Conservation (phyloP, 2,888 invertebrate genomes). For the Chrysolina oricalcia region DNA sequence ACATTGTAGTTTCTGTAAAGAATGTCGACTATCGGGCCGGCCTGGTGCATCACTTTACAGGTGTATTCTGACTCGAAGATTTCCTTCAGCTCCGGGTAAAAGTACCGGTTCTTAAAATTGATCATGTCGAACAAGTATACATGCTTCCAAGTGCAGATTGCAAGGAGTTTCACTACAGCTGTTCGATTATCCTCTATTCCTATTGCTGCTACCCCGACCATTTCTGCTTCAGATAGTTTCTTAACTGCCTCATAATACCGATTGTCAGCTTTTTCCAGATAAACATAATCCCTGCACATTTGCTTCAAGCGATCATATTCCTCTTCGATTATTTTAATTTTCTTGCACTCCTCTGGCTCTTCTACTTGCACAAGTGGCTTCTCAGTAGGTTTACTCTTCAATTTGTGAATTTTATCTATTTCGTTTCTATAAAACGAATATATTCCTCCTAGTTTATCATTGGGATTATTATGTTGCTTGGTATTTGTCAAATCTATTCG, state of each 20-base stretch:
- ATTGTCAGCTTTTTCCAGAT: constrained; percentile 54
- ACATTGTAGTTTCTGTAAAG: constrained; percentile 53
- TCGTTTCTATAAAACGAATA: constrained; percentile 55
- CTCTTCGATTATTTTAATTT: constrained; percentile 51
- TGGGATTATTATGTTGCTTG: constrained; percentile 54
- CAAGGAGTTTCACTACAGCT: constrained; percentile 46
- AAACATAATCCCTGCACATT: constrained; percentile 49
- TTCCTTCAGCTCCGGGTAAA: constrained; percentile 56
- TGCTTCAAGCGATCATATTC: constrained; percentile 56
- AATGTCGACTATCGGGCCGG: constrained; percentile 54
- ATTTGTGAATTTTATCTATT: constrained; percentile 48
- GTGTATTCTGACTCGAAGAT: constrained; percentile 55
- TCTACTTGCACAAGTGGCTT: constrained; percentile 25
- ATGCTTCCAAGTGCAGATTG: constrained; percentile 55
- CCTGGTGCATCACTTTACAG: constrained; percentile 57
- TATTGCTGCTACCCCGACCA: constrained; percentile 51
- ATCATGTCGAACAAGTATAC: constrained; percentile 55
- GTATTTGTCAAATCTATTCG: constrained; percentile 51
- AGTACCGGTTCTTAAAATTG: constrained; percentile 45
- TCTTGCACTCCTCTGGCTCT: constrained; percentile 29
- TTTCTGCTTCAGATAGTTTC: constrained; percentile 52
- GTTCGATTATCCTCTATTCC: constrained; percentile 52
- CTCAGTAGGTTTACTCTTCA: constrained; percentile 42
- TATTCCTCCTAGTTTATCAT: constrained; percentile 47
- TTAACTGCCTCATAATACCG: constrained; percentile 55